phyloP scores from a whole-genome alignment of 2,113 vertebrate genomes.

The Odontesthes bonariensis region DNA sequence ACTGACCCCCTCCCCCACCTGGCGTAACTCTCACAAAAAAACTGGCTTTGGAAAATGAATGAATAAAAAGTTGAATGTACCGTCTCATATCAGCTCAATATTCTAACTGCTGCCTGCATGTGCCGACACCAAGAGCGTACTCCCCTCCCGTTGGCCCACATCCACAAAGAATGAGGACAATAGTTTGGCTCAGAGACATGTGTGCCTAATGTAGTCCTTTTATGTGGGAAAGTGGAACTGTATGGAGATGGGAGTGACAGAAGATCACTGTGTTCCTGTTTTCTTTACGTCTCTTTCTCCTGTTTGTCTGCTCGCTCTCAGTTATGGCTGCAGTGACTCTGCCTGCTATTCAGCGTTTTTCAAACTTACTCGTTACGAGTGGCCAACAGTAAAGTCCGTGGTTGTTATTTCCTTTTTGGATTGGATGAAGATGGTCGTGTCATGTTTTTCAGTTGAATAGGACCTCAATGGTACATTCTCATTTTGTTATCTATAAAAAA shows the following conservation, averaged over 20 bases:
- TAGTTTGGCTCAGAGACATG: slow-evolving; percentile 73
- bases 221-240: slow-evolving; percentile 72
- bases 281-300: slow-evolving; percentile 26
- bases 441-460: not conserved
- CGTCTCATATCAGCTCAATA: slow-evolving; percentile 49
- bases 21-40: slow-evolving; percentile 6
- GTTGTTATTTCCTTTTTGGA: not conserved
- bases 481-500: not conserved
- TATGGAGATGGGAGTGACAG: slow-evolving; percentile 50
- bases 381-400: not conserved
- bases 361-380: not conserved
- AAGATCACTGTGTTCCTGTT: slow-evolving; percentile 53
- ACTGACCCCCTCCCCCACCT: slow-evolving; percentile 4
- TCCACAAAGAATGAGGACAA: slow-evolving; percentile 77
- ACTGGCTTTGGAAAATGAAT: slow-evolving; percentile 20
- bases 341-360: not conserved
- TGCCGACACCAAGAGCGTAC: slow-evolving; percentile 52
- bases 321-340: not conserved
- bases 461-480: not conserved
- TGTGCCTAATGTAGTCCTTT: slow-evolving; percentile 77
- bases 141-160: slow-evolving; percentile 74
- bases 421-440: not conserved
- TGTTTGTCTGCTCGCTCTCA: slow-evolving; percentile 17
- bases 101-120: slow-evolving; percentile 59
- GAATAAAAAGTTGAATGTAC: slow-evolving; percentile 29